Conservation (phyloP, 2,888 invertebrate genomes). For the Tetragnatha montana region DNA sequence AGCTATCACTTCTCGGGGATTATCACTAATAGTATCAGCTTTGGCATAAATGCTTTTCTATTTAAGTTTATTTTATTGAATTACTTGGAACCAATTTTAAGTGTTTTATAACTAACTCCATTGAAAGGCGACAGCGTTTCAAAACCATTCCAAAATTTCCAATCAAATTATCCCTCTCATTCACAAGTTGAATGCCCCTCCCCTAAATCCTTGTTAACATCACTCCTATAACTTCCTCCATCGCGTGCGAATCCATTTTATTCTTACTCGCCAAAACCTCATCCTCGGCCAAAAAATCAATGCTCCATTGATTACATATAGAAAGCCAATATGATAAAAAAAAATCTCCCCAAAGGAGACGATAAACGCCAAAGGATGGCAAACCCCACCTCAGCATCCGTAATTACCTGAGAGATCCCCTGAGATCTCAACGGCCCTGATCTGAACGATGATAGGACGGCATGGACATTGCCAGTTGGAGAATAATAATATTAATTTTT, state of each 20-base stretch:
- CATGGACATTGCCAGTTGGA: constrained; percentile 12
- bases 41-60: no score
- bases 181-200: constrained; percentile 16
- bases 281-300: constrained; percentile 6
- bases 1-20: no score
- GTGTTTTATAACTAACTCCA: not conserved
- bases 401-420: constrained; percentile 50
- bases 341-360: constrained; percentile 12
- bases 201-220: not conserved
- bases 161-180: not conserved
- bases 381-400: constrained; percentile 1
- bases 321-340: not conserved
- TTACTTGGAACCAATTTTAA: not conserved
- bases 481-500: constrained; percentile 37
- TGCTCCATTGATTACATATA: constrained; percentile 11
- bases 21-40: no score
- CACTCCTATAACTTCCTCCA: not conserved
- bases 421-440: constrained; percentile 57
- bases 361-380: not conserved
- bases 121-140: no score
- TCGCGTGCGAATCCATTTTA: constrained; percentile 6
- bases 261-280: no score
- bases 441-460: constrained; percentile 20
- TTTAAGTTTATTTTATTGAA: no score
- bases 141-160: no score